phyloP scores from a whole-genome alignment of 1,140 invertebrate genomes.

The Stenopsyche tienmushanensis region DNA sequence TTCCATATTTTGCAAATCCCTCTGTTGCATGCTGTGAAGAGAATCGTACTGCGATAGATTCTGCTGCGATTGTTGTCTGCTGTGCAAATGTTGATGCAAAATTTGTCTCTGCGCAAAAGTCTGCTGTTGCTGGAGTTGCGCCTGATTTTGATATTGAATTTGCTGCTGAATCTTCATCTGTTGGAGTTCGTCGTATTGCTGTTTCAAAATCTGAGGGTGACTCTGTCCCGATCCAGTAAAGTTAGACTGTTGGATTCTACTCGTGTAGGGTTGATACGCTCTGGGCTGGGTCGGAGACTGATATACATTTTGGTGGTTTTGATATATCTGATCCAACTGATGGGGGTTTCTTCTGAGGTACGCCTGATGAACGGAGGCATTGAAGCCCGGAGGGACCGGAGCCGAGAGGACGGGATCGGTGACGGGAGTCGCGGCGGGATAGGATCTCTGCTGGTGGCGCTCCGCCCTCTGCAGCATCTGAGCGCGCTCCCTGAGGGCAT shows the following conservation, averaged over 20 bases:
- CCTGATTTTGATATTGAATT: constrained; percentile 61
- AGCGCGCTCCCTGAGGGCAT: constrained; percentile 45
- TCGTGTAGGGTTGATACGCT: constrained; percentile 53
- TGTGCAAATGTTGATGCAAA: constrained; percentile 54
- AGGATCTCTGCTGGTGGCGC: constrained; percentile 50
- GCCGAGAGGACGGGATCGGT: constrained; percentile 36
- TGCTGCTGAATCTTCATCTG: constrained; percentile 63
- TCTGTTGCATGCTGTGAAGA: constrained; percentile 14
- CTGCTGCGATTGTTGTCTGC: constrained; percentile 51
- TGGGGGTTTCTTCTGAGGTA: constrained; percentile 56
- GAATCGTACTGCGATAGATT: constrained; percentile 35
- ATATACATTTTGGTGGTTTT: constrained; percentile 56
- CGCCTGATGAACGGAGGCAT: constrained; percentile 55
- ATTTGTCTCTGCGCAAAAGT: constrained; percentile 62
- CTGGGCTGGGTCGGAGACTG: constrained; percentile 52
- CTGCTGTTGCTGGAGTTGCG: constrained; percentile 61
- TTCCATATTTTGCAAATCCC: constrained; percentile 28
- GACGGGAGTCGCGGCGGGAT: constrained; percentile 34
- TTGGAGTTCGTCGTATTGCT: constrained; percentile 61
- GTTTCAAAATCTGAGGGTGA: constrained; percentile 57
- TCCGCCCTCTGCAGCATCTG: constrained; percentile 53
- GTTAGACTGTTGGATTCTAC: constrained; percentile 45
- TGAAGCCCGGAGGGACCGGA: constrained; percentile 53
- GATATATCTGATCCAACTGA: constrained; percentile 54
- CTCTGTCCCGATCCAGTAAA: constrained; percentile 44